Conservation (phyloP, 1,140 invertebrate species). For the Cotesia chilonis region DNA sequence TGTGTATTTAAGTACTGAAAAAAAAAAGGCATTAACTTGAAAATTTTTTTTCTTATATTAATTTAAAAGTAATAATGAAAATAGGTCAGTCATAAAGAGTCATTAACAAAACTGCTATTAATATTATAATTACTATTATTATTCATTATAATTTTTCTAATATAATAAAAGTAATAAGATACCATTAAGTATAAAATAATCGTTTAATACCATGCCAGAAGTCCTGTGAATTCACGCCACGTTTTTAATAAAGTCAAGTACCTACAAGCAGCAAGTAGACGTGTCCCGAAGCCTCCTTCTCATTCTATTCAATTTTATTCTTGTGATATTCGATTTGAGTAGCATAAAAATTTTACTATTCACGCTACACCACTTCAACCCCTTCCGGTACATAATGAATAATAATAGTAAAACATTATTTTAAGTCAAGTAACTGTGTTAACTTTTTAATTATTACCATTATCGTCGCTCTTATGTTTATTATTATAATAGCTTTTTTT, state of each 20-base stretch:
- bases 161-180: not conserved
- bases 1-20: no score
- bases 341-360: not conserved
- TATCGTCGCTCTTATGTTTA: no score
- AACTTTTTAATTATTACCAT: no score
- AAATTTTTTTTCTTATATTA: no score
- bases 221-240: conserved; percentile 18
- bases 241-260: conserved; percentile 28
- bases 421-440: no score
- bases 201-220: not conserved
- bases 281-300: not conserved
- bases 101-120: not conserved
- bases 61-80: no score
- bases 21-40: no score
- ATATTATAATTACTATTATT: not conserved
- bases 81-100: no score
- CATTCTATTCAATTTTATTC: not conserved
- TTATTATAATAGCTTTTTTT: no score
- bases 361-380: not conserved
- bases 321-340: conserved; percentile 14
- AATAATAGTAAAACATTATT: no score
- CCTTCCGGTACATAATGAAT: not conserved
- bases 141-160: conserved; percentile 9
- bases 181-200: not conserved
- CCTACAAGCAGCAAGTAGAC: not conserved